Evolutionary conservation across 92 coral and sea anemone species (phyloP), one percentile per base, ranked within the genome.

Genomic region (Heliopora coerulea): DNA sequence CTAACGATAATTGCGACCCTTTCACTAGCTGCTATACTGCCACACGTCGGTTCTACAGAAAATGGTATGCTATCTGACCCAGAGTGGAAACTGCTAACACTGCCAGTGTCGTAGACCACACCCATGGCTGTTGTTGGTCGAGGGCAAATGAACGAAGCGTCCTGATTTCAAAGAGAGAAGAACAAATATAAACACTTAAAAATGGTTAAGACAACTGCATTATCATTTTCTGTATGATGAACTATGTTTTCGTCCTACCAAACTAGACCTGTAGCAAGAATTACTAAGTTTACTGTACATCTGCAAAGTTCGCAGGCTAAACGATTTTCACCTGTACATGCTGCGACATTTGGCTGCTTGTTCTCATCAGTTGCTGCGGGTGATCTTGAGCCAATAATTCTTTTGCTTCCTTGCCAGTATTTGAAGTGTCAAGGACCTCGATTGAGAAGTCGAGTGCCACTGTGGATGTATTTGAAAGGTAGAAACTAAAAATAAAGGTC

Each of bases 51-150:
- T 61, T 95, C 96, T 28, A 95, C 87, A 39, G 89, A 78, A 67
- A 95, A 95, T 29, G 99, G 95, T 67, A 90, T 90, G 50, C 84
- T 21, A 56, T 90, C 99, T 2, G 95, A 78, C 29, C 91, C 86
- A 59, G 80, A 85, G 48, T 90, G 96, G 3, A 12, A 54, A 32
- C 91, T 95, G 73, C 85, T 86, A 33, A 90, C 86, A 78, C 99
- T 90, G 10, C 89, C 99, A 70, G 96, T 88, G 46, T 90, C 99
- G 68, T 87, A 95, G 5, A 96, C 96, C 30, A 95, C 79, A 12
- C 89, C 95, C 70, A 95, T 78, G 31, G 96, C 99, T 58, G 91
- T 95, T 25, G 91, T 73, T n/a, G 99, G 91, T 32, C 99, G 82
- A 32, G 91, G 85, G 29, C 87, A 80, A 58, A 84, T 75, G 7